Percentiles rank a stretch among this genome's conserved stretches.
phyloP scores from a whole-genome alignment of 2,888 invertebrate species.

The Encarsia formosa region DNA sequence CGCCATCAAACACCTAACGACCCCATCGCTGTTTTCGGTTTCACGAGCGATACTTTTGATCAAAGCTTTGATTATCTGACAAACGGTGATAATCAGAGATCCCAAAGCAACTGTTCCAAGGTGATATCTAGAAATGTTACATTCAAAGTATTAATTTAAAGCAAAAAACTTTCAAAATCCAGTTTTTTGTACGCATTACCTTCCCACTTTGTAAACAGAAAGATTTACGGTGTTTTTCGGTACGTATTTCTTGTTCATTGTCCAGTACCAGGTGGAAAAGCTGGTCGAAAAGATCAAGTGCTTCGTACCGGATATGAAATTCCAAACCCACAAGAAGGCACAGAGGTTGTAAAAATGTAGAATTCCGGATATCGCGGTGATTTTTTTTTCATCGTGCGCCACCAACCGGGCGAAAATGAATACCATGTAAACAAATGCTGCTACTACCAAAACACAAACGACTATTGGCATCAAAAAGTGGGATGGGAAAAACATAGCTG shows the following conservation, averaged over 20 bases:
- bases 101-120: constrained; percentile 74
- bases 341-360: constrained; percentile 67
- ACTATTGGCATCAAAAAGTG: constrained; percentile 86
- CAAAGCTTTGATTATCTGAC: background rate
- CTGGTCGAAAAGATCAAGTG: constrained; percentile 88
- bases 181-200: constrained; percentile 51
- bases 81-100: constrained; percentile 60
- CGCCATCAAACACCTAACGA: constrained; percentile 9
- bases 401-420: constrained; percentile 67
- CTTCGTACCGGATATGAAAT: constrained; percentile 81
- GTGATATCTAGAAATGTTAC: constrained; percentile 58
- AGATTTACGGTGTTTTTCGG: constrained; percentile 71
- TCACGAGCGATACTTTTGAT: too few relatives aligned
- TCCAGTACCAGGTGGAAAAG: constrained; percentile 76
- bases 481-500: constrained; percentile 77
- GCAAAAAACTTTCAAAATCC: too few relatives aligned
- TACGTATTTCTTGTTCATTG: constrained; percentile 73
- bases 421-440: constrained; percentile 67
- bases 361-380: constrained; percentile 50
- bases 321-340: constrained; percentile 84
- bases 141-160: background rate
- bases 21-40: background rate
- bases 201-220: constrained; percentile 66
- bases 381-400: constrained; percentile 53
- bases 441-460: constrained; percentile 79